A percentile compares a stretch with the other conserved stretches of the same genome.
phyloP scores from a whole-genome alignment of 2,797 vertebrate species.

The Micromesistius poutassou region DNA sequence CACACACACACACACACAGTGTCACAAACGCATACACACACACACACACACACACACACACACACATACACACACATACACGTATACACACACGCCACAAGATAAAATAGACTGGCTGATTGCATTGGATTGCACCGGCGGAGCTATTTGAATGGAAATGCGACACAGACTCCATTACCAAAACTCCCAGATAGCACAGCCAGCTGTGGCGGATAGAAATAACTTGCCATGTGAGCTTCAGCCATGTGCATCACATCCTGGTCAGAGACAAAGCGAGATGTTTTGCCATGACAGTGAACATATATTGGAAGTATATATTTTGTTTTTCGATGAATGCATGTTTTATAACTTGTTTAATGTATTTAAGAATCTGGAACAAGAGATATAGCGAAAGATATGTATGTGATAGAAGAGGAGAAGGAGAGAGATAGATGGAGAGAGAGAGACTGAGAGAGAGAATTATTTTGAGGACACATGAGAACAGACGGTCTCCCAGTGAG shows the following conservation, averaged over 20 bases:
- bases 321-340: background rate
- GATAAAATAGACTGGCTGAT: slow-evolving; percentile 65
- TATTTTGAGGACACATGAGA: slow-evolving; percentile 33
- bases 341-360: background rate
- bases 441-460: slow-evolving; percentile 27
- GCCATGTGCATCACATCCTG: slow-evolving; percentile 33
- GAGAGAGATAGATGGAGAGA: background rate
- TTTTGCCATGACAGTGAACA: too few species aligned
- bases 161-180: slow-evolving; percentile 59
- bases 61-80: background rate
- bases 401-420: background rate
- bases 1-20: background rate
- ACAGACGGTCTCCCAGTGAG: slow-evolving; percentile 42
- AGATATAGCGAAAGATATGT: background rate
- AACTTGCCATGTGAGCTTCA: slow-evolving; percentile 36
- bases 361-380: background rate
- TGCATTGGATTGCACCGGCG: slow-evolving; percentile 57
- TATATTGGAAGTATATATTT: background rate
- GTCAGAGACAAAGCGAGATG: background rate
- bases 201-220: slow-evolving; percentile 56
- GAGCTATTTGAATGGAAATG: slow-evolving; percentile 72
- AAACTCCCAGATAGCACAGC: slow-evolving; percentile 49
- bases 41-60: background rate
- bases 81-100: slow-evolving; percentile 1
- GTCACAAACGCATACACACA: too few species aligned